Evolutionary conservation across 2,888 invertebrate species (phyloP).

Genomic region (Cantharis flavilabris): DNA sequence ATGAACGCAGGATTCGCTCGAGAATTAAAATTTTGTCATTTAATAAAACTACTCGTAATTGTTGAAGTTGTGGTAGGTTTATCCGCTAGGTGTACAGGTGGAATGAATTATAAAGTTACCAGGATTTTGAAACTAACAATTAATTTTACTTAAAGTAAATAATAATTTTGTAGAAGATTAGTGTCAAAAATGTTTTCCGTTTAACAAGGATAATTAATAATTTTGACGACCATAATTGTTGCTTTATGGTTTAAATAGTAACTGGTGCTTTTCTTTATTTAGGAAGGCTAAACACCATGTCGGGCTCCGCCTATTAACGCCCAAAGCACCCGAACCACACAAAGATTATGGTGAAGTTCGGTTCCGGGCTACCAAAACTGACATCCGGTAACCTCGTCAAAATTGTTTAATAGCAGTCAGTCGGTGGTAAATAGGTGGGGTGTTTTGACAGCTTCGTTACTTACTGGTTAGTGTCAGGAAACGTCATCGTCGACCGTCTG

Average conservation of each 20-base stretch:
- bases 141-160: background rate
- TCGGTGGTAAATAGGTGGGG: slow-evolving; percentile 30
- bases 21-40: background rate
- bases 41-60: background rate
- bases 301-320: slow-evolving; percentile 32
- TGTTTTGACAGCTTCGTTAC: slow-evolving; percentile 37
- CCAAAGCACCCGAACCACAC: slow-evolving; percentile 19
- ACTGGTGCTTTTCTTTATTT: slow-evolving; percentile 8
- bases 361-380: slow-evolving; percentile 33
- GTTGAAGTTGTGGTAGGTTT: background rate
- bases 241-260: background rate
- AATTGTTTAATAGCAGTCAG: slow-evolving; percentile 33
- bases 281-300: slow-evolving; percentile 14
- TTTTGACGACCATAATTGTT: background rate
- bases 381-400: slow-evolving; percentile 36
- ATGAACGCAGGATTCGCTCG: background rate
- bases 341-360: slow-evolving; percentile 4
- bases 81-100: background rate
- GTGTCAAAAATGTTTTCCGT: background rate
- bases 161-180: background rate
- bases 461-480: slow-evolving; percentile 19
- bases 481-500: slow-evolving; percentile 26
- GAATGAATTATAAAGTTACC: background rate
- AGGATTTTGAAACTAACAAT: background rate
- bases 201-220: background rate